These are phyloP conservation scores for Castor canadensis DNA, from an alignment of 2,113 vertebrate genomes.

Conservation along the genomic window DNA sequence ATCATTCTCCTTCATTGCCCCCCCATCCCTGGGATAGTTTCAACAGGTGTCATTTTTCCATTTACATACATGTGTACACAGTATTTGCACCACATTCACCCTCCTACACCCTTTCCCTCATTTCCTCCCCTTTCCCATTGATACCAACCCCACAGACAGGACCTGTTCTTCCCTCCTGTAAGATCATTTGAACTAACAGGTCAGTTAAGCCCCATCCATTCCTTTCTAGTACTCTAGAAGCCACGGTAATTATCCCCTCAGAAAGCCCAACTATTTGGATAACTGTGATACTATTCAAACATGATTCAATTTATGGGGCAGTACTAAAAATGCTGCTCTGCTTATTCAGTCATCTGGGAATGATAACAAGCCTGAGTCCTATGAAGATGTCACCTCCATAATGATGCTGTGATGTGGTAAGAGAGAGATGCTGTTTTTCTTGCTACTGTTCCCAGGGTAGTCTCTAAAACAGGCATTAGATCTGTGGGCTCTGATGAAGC, in stretches of 20 bases:
- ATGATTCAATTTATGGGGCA: not conserved
- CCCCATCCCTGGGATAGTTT: no score
- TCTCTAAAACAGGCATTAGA: slow-evolving; percentile 39
- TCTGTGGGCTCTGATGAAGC: not conserved
- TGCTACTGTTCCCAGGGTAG: not conserved
- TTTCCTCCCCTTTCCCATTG: no score
- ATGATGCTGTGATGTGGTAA: slow-evolving; percentile 16
- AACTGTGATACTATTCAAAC: not conserved
- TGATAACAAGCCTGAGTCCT: not conserved
- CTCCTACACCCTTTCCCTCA: no score
- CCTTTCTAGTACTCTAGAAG: not conserved
- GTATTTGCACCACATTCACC: no score
- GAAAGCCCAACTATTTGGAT: not conserved
- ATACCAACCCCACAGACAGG: no score
- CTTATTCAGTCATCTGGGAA: slow-evolving; percentile 29
- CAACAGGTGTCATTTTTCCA: no score
- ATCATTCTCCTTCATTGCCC: no score
- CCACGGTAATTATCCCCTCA: not conserved
- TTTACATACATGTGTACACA: no score
- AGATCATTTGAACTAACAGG: not conserved
- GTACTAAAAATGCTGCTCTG: not conserved
- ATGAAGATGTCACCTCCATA: not conserved
- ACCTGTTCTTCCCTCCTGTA: no score
- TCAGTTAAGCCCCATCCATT: not conserved
- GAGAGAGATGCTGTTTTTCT: not conserved